These are phyloP conservation scores for Podotricha telesiphe DNA, from an alignment of 2,888 invertebrate species.

Conservation along the genomic window DNA sequence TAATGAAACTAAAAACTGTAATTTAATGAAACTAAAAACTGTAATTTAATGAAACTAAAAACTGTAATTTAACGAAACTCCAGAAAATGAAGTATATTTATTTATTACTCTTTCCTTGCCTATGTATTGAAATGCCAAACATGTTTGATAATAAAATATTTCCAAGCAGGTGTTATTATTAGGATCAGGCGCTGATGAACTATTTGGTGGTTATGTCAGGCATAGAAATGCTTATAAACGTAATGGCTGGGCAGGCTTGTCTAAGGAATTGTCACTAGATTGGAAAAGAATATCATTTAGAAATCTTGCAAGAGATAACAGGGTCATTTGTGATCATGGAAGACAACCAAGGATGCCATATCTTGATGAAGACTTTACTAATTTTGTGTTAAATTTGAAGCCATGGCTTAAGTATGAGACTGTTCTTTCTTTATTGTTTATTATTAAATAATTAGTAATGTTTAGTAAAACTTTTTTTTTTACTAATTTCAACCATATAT, in stretches of 20 bases:
- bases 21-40: too few relatives aligned
- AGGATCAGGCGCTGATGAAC: conserved; percentile 98
- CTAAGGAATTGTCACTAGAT: conserved; percentile 88
- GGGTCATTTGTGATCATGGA: conserved; percentile 95
- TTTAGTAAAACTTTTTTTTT: too few relatives aligned
- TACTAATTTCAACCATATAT: too few relatives aligned
- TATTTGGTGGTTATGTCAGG: conserved; percentile 96
- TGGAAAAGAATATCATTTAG: conserved; percentile 93
- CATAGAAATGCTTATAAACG: conserved; percentile 90
- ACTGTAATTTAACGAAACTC: too few relatives aligned
- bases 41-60: too few relatives aligned
- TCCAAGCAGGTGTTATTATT: conserved; percentile 87
- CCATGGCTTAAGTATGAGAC: conserved; percentile 86
- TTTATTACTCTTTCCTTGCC: too few relatives aligned
- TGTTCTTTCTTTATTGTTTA: not conserved
- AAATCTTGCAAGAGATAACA: conserved; percentile 97
- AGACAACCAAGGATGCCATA: conserved; percentile 92
- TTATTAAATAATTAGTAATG: too few relatives aligned
- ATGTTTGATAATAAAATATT: not conserved
- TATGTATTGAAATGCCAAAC: too few relatives aligned
- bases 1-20: too few relatives aligned
- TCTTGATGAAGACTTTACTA: conserved; percentile 88
- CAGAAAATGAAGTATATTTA: too few relatives aligned
- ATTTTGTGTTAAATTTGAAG: conserved; percentile 85
- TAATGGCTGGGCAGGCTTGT: conserved; percentile 80